A percentile compares a stretch with the other conserved stretches of the same genome.
These are phyloP conservation scores for Parascotia fuliginaria DNA, from an alignment of 2,888 invertebrate genomes.

Conservation along the genomic window DNA sequence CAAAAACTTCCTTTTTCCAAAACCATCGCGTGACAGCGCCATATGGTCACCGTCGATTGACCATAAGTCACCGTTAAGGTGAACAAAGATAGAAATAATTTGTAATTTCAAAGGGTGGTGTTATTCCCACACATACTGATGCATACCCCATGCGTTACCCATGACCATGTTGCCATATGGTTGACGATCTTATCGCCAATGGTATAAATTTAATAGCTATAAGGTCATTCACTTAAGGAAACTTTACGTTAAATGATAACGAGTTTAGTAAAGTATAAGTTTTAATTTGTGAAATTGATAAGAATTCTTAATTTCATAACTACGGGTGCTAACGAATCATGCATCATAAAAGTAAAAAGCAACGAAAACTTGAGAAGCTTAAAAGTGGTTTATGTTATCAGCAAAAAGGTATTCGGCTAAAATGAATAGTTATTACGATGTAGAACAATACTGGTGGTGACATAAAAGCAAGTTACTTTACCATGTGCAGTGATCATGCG, in stretches of 20 bases:
- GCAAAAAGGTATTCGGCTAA: too few relatives aligned
- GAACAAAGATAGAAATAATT: slow-evolving; percentile 66
- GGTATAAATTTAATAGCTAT: slow-evolving; percentile 53
- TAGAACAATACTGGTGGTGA: too few relatives aligned
- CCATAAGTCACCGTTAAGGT: slow-evolving; percentile 79
- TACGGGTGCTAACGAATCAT: too few relatives aligned
- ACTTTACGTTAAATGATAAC: neutral
- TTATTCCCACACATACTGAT: slow-evolving; percentile 80
- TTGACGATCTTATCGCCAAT: slow-evolving; percentile 55
- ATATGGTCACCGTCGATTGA: slow-evolving; percentile 73
- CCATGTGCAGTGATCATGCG: too few relatives aligned
- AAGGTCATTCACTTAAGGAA: slow-evolving; percentile 34
- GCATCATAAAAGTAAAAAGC: too few relatives aligned
- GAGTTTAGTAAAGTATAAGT: neutral
- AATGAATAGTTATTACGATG: too few relatives aligned
- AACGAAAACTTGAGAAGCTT: too few relatives aligned
- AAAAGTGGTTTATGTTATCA: too few relatives aligned
- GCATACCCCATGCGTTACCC: slow-evolving; percentile 44
- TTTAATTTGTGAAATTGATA: neutral
- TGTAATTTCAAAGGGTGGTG: slow-evolving; percentile 70
- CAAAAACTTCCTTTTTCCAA: slow-evolving; percentile 22
- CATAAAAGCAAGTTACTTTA: too few relatives aligned
- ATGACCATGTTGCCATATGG: slow-evolving; percentile 59
- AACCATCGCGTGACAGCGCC: slow-evolving; percentile 54
- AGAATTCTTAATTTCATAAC: neutral